Percentiles rank a stretch among this genome's conserved stretches.
Conservation (phyloP, 2,113 vertebrate species). For the Scomber scombrus region DNA sequence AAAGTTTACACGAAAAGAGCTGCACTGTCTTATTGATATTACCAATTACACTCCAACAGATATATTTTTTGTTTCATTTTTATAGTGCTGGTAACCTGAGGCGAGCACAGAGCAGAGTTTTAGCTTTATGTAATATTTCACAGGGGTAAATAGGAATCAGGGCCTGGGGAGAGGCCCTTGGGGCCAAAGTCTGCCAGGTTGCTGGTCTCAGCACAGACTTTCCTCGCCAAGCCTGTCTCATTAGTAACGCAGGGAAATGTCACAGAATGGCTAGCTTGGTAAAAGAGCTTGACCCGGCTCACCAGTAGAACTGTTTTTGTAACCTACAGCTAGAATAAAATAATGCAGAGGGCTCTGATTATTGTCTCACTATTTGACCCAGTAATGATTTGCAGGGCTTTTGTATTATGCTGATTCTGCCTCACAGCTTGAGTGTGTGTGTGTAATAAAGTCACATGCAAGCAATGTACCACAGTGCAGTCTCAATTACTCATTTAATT, state of each 20-base stretch:
- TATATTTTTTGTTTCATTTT: conserved; percentile 14
- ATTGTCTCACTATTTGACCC: conserved; percentile 14
- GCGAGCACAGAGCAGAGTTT: conserved; percentile 39
- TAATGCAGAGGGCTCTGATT: conserved; percentile 32
- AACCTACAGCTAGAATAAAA: conserved; percentile 45
- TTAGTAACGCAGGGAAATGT: conserved; percentile 77
- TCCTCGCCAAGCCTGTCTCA: conserved; percentile 74
- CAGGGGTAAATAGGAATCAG: conserved; percentile 63
- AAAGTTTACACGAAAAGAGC: conserved; percentile 6
- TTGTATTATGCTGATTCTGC: not conserved
- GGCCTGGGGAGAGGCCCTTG: conserved; percentile 59
- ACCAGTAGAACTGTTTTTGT: conserved; percentile 41
- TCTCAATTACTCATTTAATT: not conserved
- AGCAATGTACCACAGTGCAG: not conserved
- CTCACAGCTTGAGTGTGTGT: not conserved
- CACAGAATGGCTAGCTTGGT: conserved; percentile 53
- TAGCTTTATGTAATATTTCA: conserved; percentile 72
- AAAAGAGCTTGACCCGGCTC: conserved; percentile 70
- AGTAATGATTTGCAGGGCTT: conserved; percentile 1
- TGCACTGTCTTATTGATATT: not conserved
- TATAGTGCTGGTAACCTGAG: conserved; percentile 13
- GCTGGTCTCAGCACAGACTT: conserved; percentile 72
- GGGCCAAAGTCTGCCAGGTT: conserved; percentile 74
- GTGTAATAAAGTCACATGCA: not conserved
- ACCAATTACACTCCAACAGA: not conserved